Conservation (phyloP, 2,888 invertebrate species). For the Yponomeuta plumbellus region DNA sequence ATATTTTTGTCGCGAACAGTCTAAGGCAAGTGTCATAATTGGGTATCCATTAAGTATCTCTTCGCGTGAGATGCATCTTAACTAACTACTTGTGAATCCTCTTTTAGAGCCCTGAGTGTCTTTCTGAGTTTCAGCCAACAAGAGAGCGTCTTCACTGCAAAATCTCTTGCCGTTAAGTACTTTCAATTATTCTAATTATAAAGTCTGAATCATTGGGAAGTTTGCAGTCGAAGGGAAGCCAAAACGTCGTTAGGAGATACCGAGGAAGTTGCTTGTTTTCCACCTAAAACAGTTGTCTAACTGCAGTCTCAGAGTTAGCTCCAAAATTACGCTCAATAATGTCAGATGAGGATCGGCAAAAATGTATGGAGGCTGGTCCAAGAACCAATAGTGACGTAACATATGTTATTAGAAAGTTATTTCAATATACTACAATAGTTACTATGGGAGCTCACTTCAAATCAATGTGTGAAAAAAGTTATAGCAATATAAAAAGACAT, state of each 20-base stretch:
- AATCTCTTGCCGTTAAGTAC: slow-evolving; percentile 12
- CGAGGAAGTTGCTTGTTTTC: not conserved
- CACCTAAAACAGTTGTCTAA: not conserved
- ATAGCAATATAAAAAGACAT: too few species aligned
- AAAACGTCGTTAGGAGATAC: not conserved
- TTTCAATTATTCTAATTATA: slow-evolving; percentile 16
- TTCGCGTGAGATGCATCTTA: not conserved
- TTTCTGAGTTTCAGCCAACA: slow-evolving; percentile 1
- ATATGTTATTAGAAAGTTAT: too few species aligned
- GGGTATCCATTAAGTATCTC: not conserved
- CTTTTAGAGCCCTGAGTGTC: slow-evolving; percentile 12
- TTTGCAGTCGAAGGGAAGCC: slow-evolving; percentile 8
- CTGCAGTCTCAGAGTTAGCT: not conserved
- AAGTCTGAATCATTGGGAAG: slow-evolving; percentile 13
- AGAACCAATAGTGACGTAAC: too few species aligned
- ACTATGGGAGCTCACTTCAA: too few species aligned
- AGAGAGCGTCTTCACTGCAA: slow-evolving; percentile 6
- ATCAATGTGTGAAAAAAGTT: too few species aligned
- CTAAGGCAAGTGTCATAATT: not conserved
- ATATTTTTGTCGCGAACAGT: too few species aligned
- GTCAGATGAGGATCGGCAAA: too few species aligned
- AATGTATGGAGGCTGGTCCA: too few species aligned
- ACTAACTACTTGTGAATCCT: slow-evolving; percentile 11
- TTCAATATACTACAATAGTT: too few species aligned
- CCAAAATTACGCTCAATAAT: not conserved